These are phyloP conservation scores for Leucoma salicis DNA, from an alignment of 2,888 invertebrate genomes.

Conservation along the genomic window DNA sequence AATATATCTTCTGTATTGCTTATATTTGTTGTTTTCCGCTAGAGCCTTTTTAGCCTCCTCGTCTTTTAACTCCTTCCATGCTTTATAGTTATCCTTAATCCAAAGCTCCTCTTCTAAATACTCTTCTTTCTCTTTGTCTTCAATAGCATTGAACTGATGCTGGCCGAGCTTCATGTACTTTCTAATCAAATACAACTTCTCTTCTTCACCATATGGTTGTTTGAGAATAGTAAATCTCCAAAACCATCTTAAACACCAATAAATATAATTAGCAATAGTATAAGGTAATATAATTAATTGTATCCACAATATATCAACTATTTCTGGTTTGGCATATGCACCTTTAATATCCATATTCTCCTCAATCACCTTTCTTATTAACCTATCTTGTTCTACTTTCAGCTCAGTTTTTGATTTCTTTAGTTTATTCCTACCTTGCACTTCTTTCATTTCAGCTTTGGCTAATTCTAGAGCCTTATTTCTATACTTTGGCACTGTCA, in stretches of 20 bases:
- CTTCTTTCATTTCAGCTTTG: slow-evolving; percentile 81
- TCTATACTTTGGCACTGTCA: slow-evolving; percentile 93
- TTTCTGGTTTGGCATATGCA: slow-evolving; percentile 92
- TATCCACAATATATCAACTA: slow-evolving; percentile 90
- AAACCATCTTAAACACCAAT: slow-evolving; percentile 91
- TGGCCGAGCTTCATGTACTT: slow-evolving; percentile 88
- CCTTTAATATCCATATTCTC: slow-evolving; percentile 97
- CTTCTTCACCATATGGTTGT: slow-evolving; percentile 90
- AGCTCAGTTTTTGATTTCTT: slow-evolving; percentile 82
- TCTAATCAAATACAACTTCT: slow-evolving; percentile 92
- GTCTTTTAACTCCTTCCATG: slow-evolving; percentile 91
- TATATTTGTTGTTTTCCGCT: slow-evolving; percentile 93
- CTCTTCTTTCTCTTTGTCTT: slow-evolving; percentile 88
- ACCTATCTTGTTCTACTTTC: slow-evolving; percentile 90
- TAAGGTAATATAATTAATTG: slow-evolving; percentile 91
- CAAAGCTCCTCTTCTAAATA: slow-evolving; percentile 90
- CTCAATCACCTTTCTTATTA: slow-evolving; percentile 91
- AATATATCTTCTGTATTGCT: slow-evolving; percentile 94
- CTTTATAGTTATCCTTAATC: slow-evolving; percentile 89
- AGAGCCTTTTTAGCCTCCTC: slow-evolving; percentile 92
- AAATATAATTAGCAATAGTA: slow-evolving; percentile 85
- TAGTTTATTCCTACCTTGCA: slow-evolving; percentile 73
- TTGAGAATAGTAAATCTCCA: slow-evolving; percentile 89
- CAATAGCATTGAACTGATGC: slow-evolving; percentile 87
- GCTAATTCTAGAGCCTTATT: slow-evolving; percentile 88